Conservation (phyloP, 2,797 vertebrate species). For the Periophthalmus magnuspinnatus region DNA sequence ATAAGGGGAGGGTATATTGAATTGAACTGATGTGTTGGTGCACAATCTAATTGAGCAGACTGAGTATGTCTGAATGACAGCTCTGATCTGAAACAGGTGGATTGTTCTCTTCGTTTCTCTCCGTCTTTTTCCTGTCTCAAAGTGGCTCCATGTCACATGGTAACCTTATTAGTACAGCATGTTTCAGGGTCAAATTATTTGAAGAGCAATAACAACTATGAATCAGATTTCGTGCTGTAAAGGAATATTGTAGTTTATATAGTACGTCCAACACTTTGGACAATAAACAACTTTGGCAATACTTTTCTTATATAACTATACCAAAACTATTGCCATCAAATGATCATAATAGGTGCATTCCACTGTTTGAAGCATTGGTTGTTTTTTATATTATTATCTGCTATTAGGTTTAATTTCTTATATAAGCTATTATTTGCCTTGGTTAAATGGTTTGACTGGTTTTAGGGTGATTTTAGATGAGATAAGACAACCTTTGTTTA, state of each 20-base stretch:
- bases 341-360: not conserved
- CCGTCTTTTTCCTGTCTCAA: not conserved
- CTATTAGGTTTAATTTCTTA: too few relatives aligned
- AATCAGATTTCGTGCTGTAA: constrained; percentile 2
- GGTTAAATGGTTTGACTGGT: not conserved
- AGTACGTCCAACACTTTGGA: not conserved
- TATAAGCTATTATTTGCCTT: too few relatives aligned
- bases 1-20: not conserved
- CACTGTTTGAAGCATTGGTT: not conserved
- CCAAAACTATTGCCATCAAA: not conserved
- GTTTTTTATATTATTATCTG: too few relatives aligned
- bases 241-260: not conserved
- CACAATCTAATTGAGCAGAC: constrained; percentile 55
- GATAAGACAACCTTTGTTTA: too few relatives aligned
- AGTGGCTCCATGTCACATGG: constrained; percentile 15
- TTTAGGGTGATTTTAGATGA: too few relatives aligned
- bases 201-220: not conserved
- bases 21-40: constrained; percentile 38
- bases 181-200: constrained; percentile 14
- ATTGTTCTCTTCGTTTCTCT: constrained; percentile 21
- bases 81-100: constrained; percentile 26
- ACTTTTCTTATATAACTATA: not conserved
- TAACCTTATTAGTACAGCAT: constrained; percentile 11
- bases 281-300: not conserved
- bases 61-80: constrained; percentile 46